Base-by-base conservation (phyloP, 2,888 invertebrate genomes). In the Parnassius glacialis region DNA sequence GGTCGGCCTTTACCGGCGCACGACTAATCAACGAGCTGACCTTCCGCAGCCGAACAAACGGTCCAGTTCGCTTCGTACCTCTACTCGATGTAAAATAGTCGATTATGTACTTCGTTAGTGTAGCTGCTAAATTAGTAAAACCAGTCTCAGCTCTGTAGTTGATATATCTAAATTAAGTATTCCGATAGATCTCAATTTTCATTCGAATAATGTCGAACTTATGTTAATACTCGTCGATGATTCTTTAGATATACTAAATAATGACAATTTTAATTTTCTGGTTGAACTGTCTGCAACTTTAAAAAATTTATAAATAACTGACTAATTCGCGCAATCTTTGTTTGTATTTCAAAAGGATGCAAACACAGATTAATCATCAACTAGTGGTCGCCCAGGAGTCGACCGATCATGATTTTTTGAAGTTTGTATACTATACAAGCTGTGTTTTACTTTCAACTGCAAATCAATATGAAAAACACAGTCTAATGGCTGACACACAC, bases 11-110 rank as follows among this genome's bases (percentile, higher is more conserved):
- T 88, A 87, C 87, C 85, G 86, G 85, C 79, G 81, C 87, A 81
- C 84, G 83, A 85, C 90, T 90, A 91, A 90, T 90, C 90, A 90
- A 90, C 90, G 87, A 70, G 78, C 89, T 89, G 89, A 87, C 90
- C 89, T 90, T 89, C 83, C 86, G 79, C 83, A 79, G 82, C 81
- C 82, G 80, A 83, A 87, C 89, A 84, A 86, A 85, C 85, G 80
- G 75, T 70, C 68, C 70, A 74, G 77, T 78, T 75, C 80, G 80
- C 79, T 75, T 70, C 75, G 69, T 66, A 66, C 67, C 68, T 65
- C 66, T 62, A 61, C 69, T 69, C 67, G 66, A 68, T 73, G 71
- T 66, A 71, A 75, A 73, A 70, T 71, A 67, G 68, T 58, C 63
- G 59, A 64, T 65, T 66, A 64, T 66, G 67, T 68, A 61, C 64